These are phyloP conservation scores for Brachycybe producta DNA, from an alignment of 2,888 invertebrate species.

Conservation along the genomic window DNA sequence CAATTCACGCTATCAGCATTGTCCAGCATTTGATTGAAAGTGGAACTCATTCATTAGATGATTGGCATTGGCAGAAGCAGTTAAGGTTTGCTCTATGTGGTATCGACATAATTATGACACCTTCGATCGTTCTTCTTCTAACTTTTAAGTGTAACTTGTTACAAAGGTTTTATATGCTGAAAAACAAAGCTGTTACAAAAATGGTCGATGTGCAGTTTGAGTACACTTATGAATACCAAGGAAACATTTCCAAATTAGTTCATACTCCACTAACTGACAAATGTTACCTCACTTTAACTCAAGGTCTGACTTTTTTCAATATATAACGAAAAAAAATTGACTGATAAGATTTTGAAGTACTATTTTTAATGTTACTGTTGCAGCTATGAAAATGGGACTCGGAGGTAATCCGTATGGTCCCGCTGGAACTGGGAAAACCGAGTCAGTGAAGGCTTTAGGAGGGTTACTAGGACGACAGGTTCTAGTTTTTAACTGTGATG, in stretches of 20 bases:
- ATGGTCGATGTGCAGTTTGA: slow-evolving; percentile 91
- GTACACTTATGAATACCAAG: slow-evolving; percentile 96
- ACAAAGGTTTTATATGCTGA: slow-evolving; percentile 54
- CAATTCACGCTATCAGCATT: slow-evolving; percentile 77
- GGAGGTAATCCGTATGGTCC: slow-evolving; percentile 99
- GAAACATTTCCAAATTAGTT: slow-evolving; percentile 88
- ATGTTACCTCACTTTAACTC: slow-evolving; percentile 92
- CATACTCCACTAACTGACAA: slow-evolving; percentile 92
- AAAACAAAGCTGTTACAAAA: slow-evolving; percentile 50
- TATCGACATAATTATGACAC: not conserved
- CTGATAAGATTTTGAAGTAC: not conserved
- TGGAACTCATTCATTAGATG: slow-evolving; percentile 48
- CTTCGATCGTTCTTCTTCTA: slow-evolving; percentile 13
- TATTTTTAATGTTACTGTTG: slow-evolving; percentile 18
- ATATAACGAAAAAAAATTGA: not conserved
- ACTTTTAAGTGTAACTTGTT: not conserved
- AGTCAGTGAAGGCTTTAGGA: slow-evolving; percentile 92
- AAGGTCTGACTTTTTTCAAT: slow-evolving; percentile 36
- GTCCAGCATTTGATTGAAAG: slow-evolving; percentile 57
- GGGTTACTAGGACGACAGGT: slow-evolving; percentile 80
- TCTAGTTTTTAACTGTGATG: slow-evolving; percentile 95
- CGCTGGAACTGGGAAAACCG: slow-evolving; percentile 97
- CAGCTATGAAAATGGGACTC: slow-evolving; percentile 85
- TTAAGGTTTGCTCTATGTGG: slow-evolving; percentile 59
- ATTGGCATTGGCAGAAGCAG: slow-evolving; percentile 95